A percentile compares a stretch with the other conserved stretches of the same genome.
Conservation (phyloP, 2,113 vertebrate species). For the Noturus placidus region DNA sequence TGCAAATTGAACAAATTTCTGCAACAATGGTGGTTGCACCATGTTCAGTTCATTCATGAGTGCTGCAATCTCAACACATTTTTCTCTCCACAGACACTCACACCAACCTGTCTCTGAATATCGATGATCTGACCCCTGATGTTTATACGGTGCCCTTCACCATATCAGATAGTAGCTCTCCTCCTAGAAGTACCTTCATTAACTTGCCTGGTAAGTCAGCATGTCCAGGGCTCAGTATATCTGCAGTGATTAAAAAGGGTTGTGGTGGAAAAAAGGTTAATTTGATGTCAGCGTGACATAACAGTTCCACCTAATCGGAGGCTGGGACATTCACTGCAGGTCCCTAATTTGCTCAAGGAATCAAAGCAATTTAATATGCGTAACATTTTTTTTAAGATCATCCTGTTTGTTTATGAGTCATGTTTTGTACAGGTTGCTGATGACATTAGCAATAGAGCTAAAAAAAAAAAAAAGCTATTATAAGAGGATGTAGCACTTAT, state of each 20-base stretch:
- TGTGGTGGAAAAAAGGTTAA: neutral
- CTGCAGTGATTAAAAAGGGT: neutral
- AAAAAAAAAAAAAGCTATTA: neutral
- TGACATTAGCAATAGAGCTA: neutral
- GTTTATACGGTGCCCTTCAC: conserved; percentile 75
- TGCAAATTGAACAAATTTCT: neutral
- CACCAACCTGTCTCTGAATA: conserved; percentile 78
- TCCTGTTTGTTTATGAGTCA: neutral
- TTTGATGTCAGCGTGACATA: conserved; percentile 6
- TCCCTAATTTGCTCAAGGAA: neutral
- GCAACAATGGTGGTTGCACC: neutral
- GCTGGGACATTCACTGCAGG: conserved; percentile 25
- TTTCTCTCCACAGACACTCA: conserved; percentile 71
- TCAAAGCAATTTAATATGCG: neutral
- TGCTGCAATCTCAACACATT: neutral
- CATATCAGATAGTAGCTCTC: conserved; percentile 75
- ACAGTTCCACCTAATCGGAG: neutral
- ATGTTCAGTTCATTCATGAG: neutral
- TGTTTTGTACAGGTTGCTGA: neutral
- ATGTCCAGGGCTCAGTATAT: neutral
- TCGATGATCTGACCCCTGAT: conserved; percentile 75
- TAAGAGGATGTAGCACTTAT: neutral
- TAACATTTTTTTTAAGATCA: neutral
- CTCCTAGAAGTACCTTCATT: conserved; percentile 73
- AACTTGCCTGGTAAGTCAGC: conserved; percentile 72